Percentiles rank a stretch among this genome's conserved stretches.
These are phyloP conservation scores for Paracyclopina nana DNA, from an alignment of 1,140 invertebrate genomes.

Conservation along the genomic window DNA sequence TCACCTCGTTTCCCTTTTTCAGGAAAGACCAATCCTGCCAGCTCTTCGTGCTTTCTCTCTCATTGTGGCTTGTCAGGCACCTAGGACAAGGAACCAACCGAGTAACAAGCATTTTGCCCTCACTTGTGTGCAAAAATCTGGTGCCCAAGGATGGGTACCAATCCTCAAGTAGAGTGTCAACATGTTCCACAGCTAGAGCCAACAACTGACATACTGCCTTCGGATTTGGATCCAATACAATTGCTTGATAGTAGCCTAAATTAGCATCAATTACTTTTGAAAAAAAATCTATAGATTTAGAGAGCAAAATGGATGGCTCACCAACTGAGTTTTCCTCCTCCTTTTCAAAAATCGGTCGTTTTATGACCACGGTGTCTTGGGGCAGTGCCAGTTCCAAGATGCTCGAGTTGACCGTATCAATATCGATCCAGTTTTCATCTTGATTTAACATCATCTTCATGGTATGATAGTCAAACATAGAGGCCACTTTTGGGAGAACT, in stretches of 20 bases:
- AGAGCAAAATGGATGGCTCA: too few species aligned
- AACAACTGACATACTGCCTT: constrained; percentile 63
- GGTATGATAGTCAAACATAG: constrained; percentile 24
- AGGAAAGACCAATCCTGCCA: constrained; percentile 11
- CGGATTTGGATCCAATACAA: constrained; percentile 47
- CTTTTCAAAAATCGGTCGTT: constrained; percentile 34
- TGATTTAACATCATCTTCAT: constrained; percentile 24
- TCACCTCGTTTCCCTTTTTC: neutral
- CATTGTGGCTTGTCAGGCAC: constrained; percentile 38
- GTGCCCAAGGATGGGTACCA: constrained; percentile 93
- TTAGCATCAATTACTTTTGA: too few species aligned
- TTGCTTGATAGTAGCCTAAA: constrained; percentile 31
- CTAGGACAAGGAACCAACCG: constrained; percentile 77
- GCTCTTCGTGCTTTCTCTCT: constrained; percentile 24
- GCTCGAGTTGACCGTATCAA: constrained; percentile 55
- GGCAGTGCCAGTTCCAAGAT: constrained; percentile 77
- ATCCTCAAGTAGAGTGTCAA: constrained; percentile 88
- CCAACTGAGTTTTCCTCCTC: constrained; percentile 16
- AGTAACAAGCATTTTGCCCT: constrained; percentile 83
- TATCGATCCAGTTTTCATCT: constrained; percentile 59
- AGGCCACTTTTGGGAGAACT: constrained; percentile 39
- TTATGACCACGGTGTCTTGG: constrained; percentile 43
- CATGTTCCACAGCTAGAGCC: constrained; percentile 80
- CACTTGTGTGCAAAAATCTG: constrained; percentile 88
- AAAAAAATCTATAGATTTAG: too few species aligned